Conservation (phyloP, 1,140 invertebrate genomes). For the Chrysoperla carnea region DNA sequence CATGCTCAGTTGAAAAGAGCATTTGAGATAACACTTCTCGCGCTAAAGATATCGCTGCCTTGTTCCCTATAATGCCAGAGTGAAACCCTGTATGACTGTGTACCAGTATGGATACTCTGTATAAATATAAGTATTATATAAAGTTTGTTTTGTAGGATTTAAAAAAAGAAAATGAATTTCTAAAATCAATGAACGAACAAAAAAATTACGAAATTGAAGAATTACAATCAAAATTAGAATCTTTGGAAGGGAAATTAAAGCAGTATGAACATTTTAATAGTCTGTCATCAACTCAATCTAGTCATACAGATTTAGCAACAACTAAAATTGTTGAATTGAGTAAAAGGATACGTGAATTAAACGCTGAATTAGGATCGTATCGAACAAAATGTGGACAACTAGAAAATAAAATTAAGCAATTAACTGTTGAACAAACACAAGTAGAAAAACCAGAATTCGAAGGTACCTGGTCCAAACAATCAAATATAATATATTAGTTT, state of each 20-base stretch:
- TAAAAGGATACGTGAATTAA: conserved; percentile 25
- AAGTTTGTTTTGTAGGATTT: conserved; percentile 17
- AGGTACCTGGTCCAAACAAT: too few relatives aligned
- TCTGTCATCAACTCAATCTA: conserved; percentile 1
- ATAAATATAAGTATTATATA: conserved; percentile 3
- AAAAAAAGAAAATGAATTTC: conserved; percentile 19
- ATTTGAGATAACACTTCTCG: too few relatives aligned
- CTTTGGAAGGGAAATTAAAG: too few relatives aligned
- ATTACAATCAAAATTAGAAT: conserved; percentile 6
- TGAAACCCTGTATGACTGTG: too few relatives aligned
- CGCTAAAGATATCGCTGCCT: too few relatives aligned
- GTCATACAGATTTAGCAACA: conserved; percentile 12
- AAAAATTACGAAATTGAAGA: conserved; percentile 7
- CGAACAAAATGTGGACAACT: conserved; percentile 22
- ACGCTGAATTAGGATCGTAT: conserved; percentile 20
- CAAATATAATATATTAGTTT: too few relatives aligned
- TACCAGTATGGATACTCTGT: too few relatives aligned
- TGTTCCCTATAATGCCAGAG: too few relatives aligned
- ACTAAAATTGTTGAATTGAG: conserved; percentile 27
- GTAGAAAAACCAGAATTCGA: too few relatives aligned
- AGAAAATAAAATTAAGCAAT: conserved; percentile 13
- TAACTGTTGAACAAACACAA: neutral
- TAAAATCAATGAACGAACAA: conserved; percentile 6
- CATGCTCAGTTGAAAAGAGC: too few relatives aligned
- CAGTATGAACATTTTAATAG: neutral